Base-by-base conservation (phyloP, 2,888 invertebrate genomes). In the Drosophila anceps region DNA sequence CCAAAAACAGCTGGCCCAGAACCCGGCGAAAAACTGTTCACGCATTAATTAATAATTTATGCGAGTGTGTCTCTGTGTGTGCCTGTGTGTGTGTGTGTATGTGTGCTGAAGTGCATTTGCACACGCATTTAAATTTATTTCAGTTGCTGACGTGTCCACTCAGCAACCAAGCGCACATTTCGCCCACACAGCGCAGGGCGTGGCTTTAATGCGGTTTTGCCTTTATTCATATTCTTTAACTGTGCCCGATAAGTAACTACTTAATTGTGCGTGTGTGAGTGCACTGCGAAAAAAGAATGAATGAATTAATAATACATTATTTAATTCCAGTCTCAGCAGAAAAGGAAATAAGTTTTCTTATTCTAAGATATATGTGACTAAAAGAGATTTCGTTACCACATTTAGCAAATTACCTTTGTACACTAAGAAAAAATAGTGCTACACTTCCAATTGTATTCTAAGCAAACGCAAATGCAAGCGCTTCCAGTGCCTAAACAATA, bases 11-110 rank as follows among this genome's bases (percentile, higher is more conserved):
- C 73, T 66, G 68, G 35, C 35, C 51, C 15, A 24, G 10, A 59
- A 2, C 46, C 27, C 39, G 7, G 10, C 46, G 71, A 60, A 73
- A 79, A 80, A 80, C 86, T 88, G 84, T 66, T 77, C 81, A 80
- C 87, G 84, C 87, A 84, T 88, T 86, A 88, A 84, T 84, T 88
- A 88, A 88, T 84, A 73, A 88, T 88, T 78, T 74, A 86, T 78
- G 51, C 18, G 41, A 51, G n/a, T 37, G 43, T 41, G 20, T 57
- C n/a, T 43, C 33, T 55, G 39, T 12, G 51, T 33, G n/a, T n/a
- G n/a, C n/a, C n/a, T n/a, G n/a, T n/a, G 31, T 29, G 24, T 46
- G 15, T n/a, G 50, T 35, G 9, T 66, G 58, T 50, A 65, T 48
- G 51, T 50, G 62, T 58, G 62, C 53, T 73, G 63, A 73, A 83